phyloP scores from a whole-genome alignment of 2,797 vertebrate species.

The Clamator glandarius region DNA sequence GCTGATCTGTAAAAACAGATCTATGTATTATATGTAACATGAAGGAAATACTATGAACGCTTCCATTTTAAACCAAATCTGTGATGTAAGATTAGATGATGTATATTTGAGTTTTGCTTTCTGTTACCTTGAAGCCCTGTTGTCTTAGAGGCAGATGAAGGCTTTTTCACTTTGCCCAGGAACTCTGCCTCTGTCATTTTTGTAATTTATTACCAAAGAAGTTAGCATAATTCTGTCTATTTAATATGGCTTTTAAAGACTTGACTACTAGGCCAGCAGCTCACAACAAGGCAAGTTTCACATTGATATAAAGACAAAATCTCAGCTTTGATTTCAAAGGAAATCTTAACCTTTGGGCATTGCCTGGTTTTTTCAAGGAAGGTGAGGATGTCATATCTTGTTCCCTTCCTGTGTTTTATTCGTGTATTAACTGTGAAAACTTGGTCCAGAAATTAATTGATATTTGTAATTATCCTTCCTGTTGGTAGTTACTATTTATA shows the following conservation, averaged over 20 bases:
- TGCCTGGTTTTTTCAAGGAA: background rate
- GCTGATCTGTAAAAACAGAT: slow-evolving; percentile 4
- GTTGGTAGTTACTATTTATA: background rate
- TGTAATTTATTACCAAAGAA: slow-evolving; percentile 32
- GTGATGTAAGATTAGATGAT: background rate
- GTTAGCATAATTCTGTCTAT: background rate
- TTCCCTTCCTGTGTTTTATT: background rate
- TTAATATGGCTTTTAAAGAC: background rate
- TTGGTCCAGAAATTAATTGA: background rate
- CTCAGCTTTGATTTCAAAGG: background rate
- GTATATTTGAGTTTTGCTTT: slow-evolving; percentile 17
- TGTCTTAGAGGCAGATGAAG: background rate
- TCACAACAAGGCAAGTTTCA: background rate
- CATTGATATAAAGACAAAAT: background rate
- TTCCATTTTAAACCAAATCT: slow-evolving; percentile 36
- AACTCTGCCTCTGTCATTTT: background rate
- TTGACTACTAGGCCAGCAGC: background rate
- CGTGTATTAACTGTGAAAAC: slow-evolving; percentile 4
- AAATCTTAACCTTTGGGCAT: background rate
- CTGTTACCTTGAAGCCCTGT: background rate
- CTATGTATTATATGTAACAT: background rate
- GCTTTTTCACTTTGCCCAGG: background rate
- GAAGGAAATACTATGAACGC: slow-evolving; percentile 17
- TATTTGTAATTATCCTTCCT: background rate
- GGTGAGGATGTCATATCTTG: background rate